Percentiles rank a stretch among this genome's conserved stretches.
These are phyloP conservation scores for Apogon hyalosoma DNA, from an alignment of 2,797 vertebrate genomes.

Conservation along the genomic window DNA sequence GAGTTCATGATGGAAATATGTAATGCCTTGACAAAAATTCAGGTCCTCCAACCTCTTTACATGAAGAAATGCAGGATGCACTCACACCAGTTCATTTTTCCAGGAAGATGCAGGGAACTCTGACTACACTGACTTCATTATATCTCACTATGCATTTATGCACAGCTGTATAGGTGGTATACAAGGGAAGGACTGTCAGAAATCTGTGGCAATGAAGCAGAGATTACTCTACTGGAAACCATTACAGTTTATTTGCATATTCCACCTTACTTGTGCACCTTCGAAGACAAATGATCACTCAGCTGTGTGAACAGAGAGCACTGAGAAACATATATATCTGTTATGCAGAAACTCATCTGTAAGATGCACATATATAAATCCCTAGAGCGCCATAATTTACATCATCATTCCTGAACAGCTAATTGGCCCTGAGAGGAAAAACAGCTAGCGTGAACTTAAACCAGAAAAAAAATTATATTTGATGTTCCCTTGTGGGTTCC, in stretches of 20 bases:
- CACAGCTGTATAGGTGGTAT: too few species aligned
- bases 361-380: background rate
- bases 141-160: too few species aligned
- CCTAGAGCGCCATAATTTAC: background rate
- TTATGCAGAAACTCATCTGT: background rate
- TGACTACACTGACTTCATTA: conserved; percentile 1
- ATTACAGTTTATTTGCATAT: too few species aligned
- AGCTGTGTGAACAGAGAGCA: too few species aligned
- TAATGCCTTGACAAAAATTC: too few species aligned
- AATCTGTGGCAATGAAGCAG: too few species aligned
- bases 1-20: too few species aligned
- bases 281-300: too few species aligned
- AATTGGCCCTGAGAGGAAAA: conserved; percentile 3
- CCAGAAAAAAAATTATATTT: background rate
- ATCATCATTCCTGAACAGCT: background rate
- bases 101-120: background rate
- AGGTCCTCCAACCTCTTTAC: background rate
- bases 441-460: background rate
- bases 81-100: too few species aligned
- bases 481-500: background rate
- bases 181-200: background rate
- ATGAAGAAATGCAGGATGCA: background rate
- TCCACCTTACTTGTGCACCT: too few species aligned
- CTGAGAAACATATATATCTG: background rate
- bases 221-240: too few species aligned